Base-by-base conservation (phyloP, 1,140 invertebrate genomes). In the Brachionus angularis region DNA sequence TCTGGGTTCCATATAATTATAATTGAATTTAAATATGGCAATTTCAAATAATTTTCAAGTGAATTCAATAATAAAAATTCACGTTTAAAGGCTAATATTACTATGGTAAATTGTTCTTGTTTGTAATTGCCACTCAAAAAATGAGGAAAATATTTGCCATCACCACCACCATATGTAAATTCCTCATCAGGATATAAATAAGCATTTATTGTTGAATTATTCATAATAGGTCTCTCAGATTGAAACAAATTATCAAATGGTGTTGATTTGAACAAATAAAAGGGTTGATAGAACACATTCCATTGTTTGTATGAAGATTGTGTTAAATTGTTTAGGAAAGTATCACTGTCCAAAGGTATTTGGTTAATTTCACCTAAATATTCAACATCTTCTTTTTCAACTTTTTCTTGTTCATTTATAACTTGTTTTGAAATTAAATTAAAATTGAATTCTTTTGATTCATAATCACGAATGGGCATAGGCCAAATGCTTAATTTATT, bases 1-100 rank as follows among this genome's bases (percentile, higher is more conserved):
- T 87, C 3, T 21, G 8, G 27, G 5, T 98, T 98, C 94, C 96
- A 98, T 0, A 99, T 90, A 0, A 99, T 91, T 0, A 98, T 84
- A 2, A 98, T 93, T 83, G 95, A 94, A 79, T 98, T 96, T 33
- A 98, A 84, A 82, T 96, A 94, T 0, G 96, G 95, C 33, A 98
- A 80, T 0, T 91, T 91, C 75, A 93, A 88, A 1, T 98, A 83
- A 47, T 91, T 81, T 34, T 90, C 89, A 33, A 98, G 79, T 0
- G 92, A 92, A 77, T 91, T 91, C 71, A 94, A 87, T 7, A 98
- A 83, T 8, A 98, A 91, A 77, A 83, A 77, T 89, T 98, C 94
- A 44, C 96, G 81, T 80, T 98, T 93, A 77, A 97, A 98, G 0
- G 95, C 98, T 44, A 98, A 81, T 78, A 99, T 91, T 0, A 99